phyloP scores from a whole-genome alignment of 2,113 vertebrate genomes.

The Pterocles burchelli region DNA sequence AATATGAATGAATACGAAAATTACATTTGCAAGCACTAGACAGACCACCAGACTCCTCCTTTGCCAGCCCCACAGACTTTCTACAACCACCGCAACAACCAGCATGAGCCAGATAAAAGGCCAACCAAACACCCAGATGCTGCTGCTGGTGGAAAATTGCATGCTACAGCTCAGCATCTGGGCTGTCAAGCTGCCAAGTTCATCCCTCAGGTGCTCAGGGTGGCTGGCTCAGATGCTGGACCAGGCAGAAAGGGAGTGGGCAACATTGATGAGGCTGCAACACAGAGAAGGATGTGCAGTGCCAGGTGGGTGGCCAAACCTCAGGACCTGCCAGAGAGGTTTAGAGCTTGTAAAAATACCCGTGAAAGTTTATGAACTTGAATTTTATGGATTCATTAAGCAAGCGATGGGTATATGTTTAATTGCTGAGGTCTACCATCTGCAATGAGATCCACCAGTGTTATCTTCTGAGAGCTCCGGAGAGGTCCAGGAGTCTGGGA shows the following conservation, averaged over 20 bases:
- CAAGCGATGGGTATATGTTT: background rate
- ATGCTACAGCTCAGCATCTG: slow-evolving; percentile 30
- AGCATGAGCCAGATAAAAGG: slow-evolving; percentile 61
- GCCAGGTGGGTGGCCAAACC: slow-evolving; percentile 16
- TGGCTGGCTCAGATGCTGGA: slow-evolving; percentile 8
- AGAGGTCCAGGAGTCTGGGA: background rate
- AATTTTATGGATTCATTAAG: background rate
- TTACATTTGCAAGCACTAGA: background rate
- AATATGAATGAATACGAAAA: slow-evolving; percentile 24
- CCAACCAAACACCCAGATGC: slow-evolving; percentile 49
- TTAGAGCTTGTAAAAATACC: slow-evolving; percentile 20
- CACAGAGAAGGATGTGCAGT: background rate
- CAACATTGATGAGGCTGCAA: background rate
- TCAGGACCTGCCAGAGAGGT: background rate
- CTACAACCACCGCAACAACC: slow-evolving; percentile 3
- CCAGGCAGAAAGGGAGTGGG: background rate
- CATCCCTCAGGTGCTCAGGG: background rate
- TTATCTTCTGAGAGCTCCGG: background rate
- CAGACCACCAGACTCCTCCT: background rate
- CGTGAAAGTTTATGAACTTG: background rate
- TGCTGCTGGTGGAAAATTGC: slow-evolving; percentile 33
- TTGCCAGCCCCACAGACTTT: slow-evolving; percentile 38
- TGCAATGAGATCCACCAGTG: background rate
- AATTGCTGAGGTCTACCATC: background rate
- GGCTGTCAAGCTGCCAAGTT: slow-evolving; percentile 20